phyloP scores from a whole-genome alignment of 2,888 invertebrate genomes.

The Drymonia ruficornis region DNA sequence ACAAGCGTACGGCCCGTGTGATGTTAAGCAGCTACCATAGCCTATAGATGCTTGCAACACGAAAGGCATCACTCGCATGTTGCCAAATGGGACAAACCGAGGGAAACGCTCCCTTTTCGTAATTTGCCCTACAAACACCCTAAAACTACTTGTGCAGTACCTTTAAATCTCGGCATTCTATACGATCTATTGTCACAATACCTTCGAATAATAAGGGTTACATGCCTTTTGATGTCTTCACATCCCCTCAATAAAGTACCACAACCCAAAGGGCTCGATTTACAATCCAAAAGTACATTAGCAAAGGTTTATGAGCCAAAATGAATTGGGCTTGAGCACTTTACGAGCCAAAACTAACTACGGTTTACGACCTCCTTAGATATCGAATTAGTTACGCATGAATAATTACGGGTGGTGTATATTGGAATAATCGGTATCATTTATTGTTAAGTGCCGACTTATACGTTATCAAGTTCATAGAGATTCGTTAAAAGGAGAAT shows the following conservation, averaged over 20 bases:
- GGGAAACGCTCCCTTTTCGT: no score
- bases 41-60: no score
- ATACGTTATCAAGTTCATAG: neutral
- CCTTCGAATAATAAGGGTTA: no score
- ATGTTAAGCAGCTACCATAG: no score
- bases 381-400: neutral
- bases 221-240: neutral
- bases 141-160: no score
- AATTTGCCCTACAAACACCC: no score
- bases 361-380: conserved; percentile 54
- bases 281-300: conserved; percentile 26
- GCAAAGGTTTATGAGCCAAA: conserved; percentile 28
- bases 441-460: neutral
- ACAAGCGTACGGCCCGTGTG: no score
- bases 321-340: conserved; percentile 60
- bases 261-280: neutral
- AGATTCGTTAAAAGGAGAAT: neutral
- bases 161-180: no score
- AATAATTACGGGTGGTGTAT: neutral
- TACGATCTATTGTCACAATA: no score
- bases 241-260: neutral
- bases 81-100: no score
- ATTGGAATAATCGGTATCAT: conserved; percentile 1
- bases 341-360: conserved; percentile 72
- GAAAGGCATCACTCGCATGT: no score